Evolutionary conservation across 2,888 invertebrate genomes (phyloP).

Genomic region (Candidula unifasciata): DNA sequence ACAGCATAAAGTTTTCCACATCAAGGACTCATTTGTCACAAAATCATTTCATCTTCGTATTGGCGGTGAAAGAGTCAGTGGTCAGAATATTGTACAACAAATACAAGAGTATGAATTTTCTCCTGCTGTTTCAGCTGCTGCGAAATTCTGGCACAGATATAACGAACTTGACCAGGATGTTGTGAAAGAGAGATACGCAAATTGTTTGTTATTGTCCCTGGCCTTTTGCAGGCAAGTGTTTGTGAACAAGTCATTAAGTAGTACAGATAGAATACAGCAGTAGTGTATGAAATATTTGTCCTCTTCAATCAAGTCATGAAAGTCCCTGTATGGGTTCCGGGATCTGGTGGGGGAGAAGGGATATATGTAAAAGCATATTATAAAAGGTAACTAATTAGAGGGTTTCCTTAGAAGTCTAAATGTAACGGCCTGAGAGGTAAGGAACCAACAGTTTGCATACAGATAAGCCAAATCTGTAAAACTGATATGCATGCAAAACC

Average conservation of each 20-base stretch:
- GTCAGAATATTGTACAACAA: constrained; percentile 56
- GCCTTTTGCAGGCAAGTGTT: constrained; percentile 26
- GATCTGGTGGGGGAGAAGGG: too few species aligned
- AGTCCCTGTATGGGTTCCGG: too few species aligned
- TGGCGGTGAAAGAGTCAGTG: constrained; percentile 61
- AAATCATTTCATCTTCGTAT: constrained; percentile 57
- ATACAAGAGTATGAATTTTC: constrained; percentile 24
- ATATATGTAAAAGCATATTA: too few species aligned
- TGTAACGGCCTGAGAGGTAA: too few species aligned
- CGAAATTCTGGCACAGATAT: constrained; percentile 23
- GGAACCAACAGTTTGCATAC: too few species aligned
- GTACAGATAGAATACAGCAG: neutral
- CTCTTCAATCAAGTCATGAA: neutral
- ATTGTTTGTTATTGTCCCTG: constrained; percentile 27
- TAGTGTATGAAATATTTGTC: neutral
- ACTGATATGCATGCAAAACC: too few species aligned
- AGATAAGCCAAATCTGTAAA: too few species aligned
- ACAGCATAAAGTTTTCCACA: constrained; percentile 54
- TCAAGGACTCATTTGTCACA: constrained; percentile 51
- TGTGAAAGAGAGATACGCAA: constrained; percentile 39
- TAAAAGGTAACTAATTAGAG: too few species aligned
- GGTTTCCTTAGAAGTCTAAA: too few species aligned
- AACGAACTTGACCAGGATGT: neutral
- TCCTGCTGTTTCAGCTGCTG: neutral
- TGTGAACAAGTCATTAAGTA: neutral